Conservation (phyloP, 1,140 invertebrate genomes). For the Drosophila ironensis region DNA sequence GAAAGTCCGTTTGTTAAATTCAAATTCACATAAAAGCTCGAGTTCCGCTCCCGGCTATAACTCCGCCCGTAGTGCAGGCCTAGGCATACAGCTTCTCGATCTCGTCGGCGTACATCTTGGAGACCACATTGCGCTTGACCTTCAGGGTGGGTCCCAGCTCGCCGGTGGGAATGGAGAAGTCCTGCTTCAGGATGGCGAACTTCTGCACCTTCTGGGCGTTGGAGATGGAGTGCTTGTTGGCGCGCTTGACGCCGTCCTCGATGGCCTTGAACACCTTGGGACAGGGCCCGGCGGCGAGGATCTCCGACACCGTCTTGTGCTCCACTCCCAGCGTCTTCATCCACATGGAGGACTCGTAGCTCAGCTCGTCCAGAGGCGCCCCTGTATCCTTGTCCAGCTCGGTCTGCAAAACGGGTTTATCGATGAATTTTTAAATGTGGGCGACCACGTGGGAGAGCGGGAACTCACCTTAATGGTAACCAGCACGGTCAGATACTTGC, state of each 20-base stretch:
- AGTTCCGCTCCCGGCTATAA: conserved; percentile 38
- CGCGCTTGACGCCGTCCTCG: conserved; percentile 89
- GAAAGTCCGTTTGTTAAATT: conserved; percentile 72
- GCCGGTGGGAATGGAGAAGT: conserved; percentile 93
- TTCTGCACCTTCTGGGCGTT: conserved; percentile 96
- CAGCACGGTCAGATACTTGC: conserved; percentile 93
- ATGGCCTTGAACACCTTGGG: conserved; percentile 87
- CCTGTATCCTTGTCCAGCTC: conserved; percentile 85
- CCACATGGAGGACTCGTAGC: conserved; percentile 87
- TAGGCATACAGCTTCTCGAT: conserved; percentile 86
- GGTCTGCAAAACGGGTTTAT: conserved; percentile 63
- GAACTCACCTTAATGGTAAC: conserved; percentile 90
- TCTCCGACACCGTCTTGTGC: conserved; percentile 88
- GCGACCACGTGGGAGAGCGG: too few species aligned
- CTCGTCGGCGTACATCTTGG: conserved; percentile 86
- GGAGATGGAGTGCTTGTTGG: conserved; percentile 91
- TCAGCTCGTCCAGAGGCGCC: conserved; percentile 88
- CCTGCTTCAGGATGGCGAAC: conserved; percentile 92
- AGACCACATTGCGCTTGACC: conserved; percentile 88
- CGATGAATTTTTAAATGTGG: too few species aligned
- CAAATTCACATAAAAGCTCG: conserved; percentile 72
- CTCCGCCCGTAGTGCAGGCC: not conserved
- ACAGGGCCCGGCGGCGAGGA: conserved; percentile 85
- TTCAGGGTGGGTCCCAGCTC: conserved; percentile 96
- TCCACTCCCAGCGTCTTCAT: conserved; percentile 87